Base-by-base conservation (phyloP, 2,888 invertebrate genomes). In the Eristalis tenax region DNA sequence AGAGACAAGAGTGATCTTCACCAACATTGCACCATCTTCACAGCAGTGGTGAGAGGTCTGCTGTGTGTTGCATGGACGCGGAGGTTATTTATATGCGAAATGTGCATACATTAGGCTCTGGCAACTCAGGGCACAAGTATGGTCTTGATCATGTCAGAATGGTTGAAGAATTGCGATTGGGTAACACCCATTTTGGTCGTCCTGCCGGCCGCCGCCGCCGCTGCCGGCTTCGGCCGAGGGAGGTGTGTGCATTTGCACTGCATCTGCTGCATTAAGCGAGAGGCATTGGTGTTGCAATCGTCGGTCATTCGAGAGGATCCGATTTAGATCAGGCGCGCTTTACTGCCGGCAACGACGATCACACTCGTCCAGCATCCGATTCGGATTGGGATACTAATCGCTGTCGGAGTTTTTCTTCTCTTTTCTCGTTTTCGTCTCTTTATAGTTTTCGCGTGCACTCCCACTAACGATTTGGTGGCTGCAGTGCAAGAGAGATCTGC, bases 361-460 rank as follows among this genome's bases (percentile, higher is more conserved):
- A 85, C 77, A 85, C 77, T 85, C 64, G 82, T 65, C 50, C 70
- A 35, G 71, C 50, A 70, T 82, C 73, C 77, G 83, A 86, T 83
- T 78, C 70, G 82, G 66, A 78, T 73, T 78, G 70, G 75, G 78
- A 70, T 86, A 83, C 82, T 78, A 83, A 86, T 83, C 78, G 74
- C 26, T 78, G 78, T 86, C 18, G 86, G 22, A 18, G 40, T 65
- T 75, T 70, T 82, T 43, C 38, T 28, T 40, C 22, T 63, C 13
- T 63, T 73, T 11, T 26, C n/a, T n/a, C 23, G n/a, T 57, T 59
- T 23, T 11, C 26, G 59, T 32, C 23, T 73, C 77, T 68, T 82
- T 78, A 43, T 68, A 74, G 57, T 79, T 83, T 86, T 86, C 83
- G 75, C 78, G 78, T 86, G 83, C 86, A 86, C 86, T 86, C 86